These are phyloP conservation scores for Echinometra lucunter DNA, from an alignment of 53 echinoderm and acorn worm species.

Conservation along the genomic window DNA sequence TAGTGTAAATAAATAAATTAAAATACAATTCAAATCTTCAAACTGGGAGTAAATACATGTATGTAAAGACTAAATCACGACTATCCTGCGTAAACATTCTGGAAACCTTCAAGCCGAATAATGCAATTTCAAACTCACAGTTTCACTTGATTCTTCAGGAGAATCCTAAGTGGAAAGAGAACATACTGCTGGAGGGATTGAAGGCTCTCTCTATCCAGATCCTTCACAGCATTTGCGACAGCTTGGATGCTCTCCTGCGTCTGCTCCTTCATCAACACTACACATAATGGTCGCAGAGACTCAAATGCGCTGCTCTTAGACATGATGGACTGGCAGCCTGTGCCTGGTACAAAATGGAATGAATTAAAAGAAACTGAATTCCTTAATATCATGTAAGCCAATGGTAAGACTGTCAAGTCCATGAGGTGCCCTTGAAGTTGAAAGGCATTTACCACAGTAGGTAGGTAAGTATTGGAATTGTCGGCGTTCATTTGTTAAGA, in stretches of 20 bases:
- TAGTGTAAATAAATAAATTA: too few relatives aligned
- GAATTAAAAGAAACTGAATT: not conserved
- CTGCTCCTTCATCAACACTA: constrained; percentile 81
- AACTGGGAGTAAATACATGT: too few relatives aligned
- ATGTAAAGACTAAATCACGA: too few relatives aligned
- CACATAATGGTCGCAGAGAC: constrained; percentile 83
- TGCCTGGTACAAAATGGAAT: not conserved
- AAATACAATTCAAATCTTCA: too few relatives aligned
- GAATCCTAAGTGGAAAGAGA: constrained; percentile 87
- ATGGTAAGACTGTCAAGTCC: too few relatives aligned
- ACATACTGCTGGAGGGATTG: constrained; percentile 92
- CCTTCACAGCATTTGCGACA: constrained; percentile 57
- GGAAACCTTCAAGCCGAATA: too few relatives aligned
- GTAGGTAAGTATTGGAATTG: too few relatives aligned
- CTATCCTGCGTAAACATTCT: too few relatives aligned
- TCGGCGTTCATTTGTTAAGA: too few relatives aligned
- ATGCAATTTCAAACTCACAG: constrained; percentile 79
- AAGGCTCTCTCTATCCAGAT: constrained; percentile 63
- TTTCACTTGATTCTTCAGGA: constrained; percentile 75
- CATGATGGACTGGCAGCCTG: not conserved
- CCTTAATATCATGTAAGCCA: too few relatives aligned
- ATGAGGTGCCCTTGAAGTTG: too few relatives aligned
- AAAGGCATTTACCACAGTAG: too few relatives aligned
- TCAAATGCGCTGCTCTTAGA: constrained; percentile 70
- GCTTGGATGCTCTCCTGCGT: constrained; percentile 56